Percentiles rank a stretch among this genome's conserved stretches.
These are phyloP conservation scores for Neodiprion virginianus DNA, from an alignment of 1,140 invertebrate genomes.

Conservation along the genomic window DNA sequence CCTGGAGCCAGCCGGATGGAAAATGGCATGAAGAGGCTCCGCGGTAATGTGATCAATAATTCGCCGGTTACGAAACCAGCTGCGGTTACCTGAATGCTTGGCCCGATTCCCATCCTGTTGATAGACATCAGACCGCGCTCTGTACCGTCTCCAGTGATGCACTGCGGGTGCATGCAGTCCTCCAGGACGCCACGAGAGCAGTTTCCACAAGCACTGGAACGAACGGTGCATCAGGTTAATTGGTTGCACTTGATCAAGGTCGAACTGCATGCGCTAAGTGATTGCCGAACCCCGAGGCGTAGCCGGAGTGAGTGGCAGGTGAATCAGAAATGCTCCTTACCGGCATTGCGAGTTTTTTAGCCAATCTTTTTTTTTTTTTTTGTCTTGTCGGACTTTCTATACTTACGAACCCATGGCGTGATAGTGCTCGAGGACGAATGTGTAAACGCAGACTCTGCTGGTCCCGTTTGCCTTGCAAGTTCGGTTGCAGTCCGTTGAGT, in stretches of 20 bases:
- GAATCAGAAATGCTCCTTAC: too few relatives aligned
- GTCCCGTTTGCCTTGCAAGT: constrained; percentile 6
- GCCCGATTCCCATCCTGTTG: constrained; percentile 67
- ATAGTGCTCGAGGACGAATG: constrained; percentile 58
- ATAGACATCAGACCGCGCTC: constrained; percentile 61
- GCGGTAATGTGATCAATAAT: constrained; percentile 8
- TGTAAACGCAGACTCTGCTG: constrained; percentile 51
- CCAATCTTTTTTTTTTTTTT: too few relatives aligned
- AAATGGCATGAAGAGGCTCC: constrained; percentile 1
- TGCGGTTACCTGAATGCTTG: constrained; percentile 56
- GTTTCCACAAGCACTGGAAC: constrained; percentile 36
- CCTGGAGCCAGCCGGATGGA: constrained; percentile 45
- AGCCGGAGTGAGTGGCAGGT: too few relatives aligned
- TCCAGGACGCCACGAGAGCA: constrained; percentile 36
- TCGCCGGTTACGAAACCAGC: background rate
- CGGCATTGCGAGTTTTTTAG: too few relatives aligned
- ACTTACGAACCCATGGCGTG: constrained; percentile 47
- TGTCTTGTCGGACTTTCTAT: background rate
- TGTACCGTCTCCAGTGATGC: constrained; percentile 65
- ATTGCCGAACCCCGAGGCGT: too few relatives aligned
- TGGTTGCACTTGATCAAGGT: background rate
- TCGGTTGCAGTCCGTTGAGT: constrained; percentile 2
- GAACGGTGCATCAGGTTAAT: background rate
- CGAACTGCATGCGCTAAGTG: too few relatives aligned
- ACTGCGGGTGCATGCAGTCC: constrained; percentile 63